Evolutionary conservation across 64 coral and sea anemone species (phyloP).

Genomic region (Hydrozoanthus tunicans): DNA sequence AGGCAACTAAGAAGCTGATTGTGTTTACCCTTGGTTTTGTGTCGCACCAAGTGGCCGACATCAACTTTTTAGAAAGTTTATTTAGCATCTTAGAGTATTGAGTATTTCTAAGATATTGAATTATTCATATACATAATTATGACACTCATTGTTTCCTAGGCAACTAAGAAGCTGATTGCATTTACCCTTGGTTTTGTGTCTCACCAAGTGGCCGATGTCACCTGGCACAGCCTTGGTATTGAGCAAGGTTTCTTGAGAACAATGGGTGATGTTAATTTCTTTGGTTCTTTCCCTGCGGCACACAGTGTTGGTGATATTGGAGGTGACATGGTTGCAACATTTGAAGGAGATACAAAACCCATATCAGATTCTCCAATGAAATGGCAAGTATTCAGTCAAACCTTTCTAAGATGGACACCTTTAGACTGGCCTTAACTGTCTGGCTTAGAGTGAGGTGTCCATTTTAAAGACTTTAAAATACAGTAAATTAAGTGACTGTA

Average conservation of each 20-base stretch:
- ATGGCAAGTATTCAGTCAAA: constrained; percentile 47
- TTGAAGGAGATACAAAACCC: constrained; percentile 87
- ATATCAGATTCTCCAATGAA: constrained; percentile 50
- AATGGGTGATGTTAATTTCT: constrained; percentile 97
- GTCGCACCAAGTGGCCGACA: constrained; percentile 95
- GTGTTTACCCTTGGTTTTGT: constrained; percentile 96
- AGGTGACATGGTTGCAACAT: constrained; percentile 90
- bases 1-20: constrained; percentile 92
- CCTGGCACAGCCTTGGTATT: constrained; percentile 97
- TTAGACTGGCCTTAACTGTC: too few species aligned
- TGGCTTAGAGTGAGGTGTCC: too few species aligned
- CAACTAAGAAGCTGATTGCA: constrained; percentile 90
- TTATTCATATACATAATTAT: too few species aligned
- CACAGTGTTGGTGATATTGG: constrained; percentile 84
- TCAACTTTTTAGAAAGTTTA: constrained; percentile 37
- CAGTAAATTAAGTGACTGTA: too few species aligned
- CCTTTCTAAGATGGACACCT: too few species aligned
- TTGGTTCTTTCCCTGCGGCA: constrained; percentile 86
- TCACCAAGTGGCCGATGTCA: constrained; percentile 95
- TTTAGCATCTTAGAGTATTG: too few species aligned
- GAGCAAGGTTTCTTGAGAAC: constrained; percentile 89
- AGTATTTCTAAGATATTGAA: too few species aligned
- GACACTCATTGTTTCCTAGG: constrained; percentile 35
- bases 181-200: constrained; percentile 97
- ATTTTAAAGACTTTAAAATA: too few species aligned